phyloP scores from a whole-genome alignment of 53 echinoderm and acorn worm species.

The Antedon mediterranea region DNA sequence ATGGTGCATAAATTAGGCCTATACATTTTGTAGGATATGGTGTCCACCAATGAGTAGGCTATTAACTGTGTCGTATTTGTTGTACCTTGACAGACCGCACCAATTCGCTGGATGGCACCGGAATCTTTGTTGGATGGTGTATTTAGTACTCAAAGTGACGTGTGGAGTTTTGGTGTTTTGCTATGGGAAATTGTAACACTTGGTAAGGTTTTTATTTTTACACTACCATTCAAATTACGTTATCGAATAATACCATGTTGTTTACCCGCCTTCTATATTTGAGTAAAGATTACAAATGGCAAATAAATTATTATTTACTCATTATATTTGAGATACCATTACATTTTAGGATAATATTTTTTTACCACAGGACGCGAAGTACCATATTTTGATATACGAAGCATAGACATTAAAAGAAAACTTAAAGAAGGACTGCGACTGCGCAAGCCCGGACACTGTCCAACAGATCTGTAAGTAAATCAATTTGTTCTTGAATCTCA shows the following conservation, averaged over 20 bases:
- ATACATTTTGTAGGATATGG: too few relatives aligned
- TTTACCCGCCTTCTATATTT: too few relatives aligned
- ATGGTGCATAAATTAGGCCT: too few relatives aligned
- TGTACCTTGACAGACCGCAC: slow-evolving; percentile 25
- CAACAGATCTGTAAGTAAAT: neutral
- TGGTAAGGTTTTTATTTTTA: slow-evolving; percentile 4
- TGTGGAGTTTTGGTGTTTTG: slow-evolving; percentile 31
- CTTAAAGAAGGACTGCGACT: neutral
- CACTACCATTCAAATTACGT: too few relatives aligned
- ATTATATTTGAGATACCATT: too few relatives aligned
- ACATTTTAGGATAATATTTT: too few relatives aligned
- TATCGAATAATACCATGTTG: too few relatives aligned
- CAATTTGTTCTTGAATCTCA: too few relatives aligned
- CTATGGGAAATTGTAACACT: slow-evolving; percentile 36
- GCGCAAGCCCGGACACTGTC: neutral
- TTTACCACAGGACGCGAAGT: neutral
- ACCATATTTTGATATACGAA: neutral
- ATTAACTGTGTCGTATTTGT: neutral
- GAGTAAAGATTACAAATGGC: too few relatives aligned
- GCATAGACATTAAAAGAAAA: neutral
- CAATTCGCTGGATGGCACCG: slow-evolving; percentile 38
- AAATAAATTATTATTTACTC: too few relatives aligned
- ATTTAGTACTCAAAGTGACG: slow-evolving; percentile 29
- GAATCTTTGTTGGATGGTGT: slow-evolving; percentile 30
- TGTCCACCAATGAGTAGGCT: too few relatives aligned